A percentile compares a stretch with the other conserved stretches of the same genome.
These are phyloP conservation scores for Protonemura montana DNA, from an alignment of 2,888 invertebrate species.

Conservation along the genomic window DNA sequence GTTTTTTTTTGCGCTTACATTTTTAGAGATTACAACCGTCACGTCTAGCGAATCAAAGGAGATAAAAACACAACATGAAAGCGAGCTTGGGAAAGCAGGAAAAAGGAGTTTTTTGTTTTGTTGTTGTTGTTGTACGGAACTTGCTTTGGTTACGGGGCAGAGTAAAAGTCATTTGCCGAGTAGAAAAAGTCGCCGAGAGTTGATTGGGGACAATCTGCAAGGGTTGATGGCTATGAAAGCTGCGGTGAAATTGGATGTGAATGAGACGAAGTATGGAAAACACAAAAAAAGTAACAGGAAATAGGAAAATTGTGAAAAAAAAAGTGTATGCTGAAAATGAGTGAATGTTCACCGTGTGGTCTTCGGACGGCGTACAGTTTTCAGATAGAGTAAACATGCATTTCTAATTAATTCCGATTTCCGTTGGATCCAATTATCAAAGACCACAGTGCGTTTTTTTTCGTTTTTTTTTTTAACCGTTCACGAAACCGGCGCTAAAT, in stretches of 20 bases:
- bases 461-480: background rate
- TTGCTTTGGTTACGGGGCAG: background rate
- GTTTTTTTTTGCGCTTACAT: background rate
- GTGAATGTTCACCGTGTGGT: background rate
- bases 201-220: no score
- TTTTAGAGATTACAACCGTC: background rate
- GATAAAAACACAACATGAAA: background rate
- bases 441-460: background rate
- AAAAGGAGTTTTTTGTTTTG: background rate
- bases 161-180: no score
- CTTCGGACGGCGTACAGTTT: background rate
- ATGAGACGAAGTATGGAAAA: no score
- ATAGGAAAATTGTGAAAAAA: background rate
- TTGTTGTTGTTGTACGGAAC: background rate
- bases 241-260: no score
- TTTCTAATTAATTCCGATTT: conserved; percentile 12
- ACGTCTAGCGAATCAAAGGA: background rate
- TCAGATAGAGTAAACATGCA: background rate
- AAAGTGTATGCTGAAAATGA: background rate
- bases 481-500: background rate
- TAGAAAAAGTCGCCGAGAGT: no score
- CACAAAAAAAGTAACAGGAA: background rate
- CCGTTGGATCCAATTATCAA: background rate
- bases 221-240: no score
- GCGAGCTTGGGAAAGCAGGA: background rate